Evolutionary conservation across 2,888 invertebrate genomes (phyloP), one percentile per base, ranked within the genome.

Genomic region (Andrena haemorrhoa): DNA sequence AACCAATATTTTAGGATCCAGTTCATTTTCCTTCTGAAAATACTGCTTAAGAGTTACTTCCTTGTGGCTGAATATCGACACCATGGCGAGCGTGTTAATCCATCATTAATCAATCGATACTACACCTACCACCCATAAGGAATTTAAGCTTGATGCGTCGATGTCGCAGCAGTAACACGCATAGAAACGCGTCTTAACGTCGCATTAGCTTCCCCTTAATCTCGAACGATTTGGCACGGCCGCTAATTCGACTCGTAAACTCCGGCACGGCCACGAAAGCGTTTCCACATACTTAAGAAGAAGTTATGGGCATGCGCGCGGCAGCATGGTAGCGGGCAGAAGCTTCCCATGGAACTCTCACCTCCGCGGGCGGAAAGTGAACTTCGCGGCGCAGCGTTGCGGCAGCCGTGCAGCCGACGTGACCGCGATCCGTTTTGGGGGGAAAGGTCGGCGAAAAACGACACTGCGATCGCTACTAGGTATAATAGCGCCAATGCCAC

Each of bases 331-430:
- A 92, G 92, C 92, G 91, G 90, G 91, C 92, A 92, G 92, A 90
- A 92, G 93, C 92, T 93, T 93, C 93, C 92, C 93, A 93, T 92
- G 91, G 91, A 93, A 86, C 93, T 93, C 93, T 93, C 93, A 92
- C 93, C 93, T 93, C 93, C 93, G 89, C 93, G 92, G 93, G 93
- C 93, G 90, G 89, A 91, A 89, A 90, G 90, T 92, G 92, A 93
- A 92, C 92, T 92, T 92, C 90, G 89, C 86, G 53, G 71, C 61
- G 49, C 70, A 64, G 73, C 56, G 83, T 69, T 64, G 70, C 70
- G 72, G 72, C 68, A 61, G 69, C 26, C 10, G 26, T 78, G 81
- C 81, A 72, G 72, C 64, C 29, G 79, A 83, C 86, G 84, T 85
- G 89, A 88, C 87, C 84, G 90, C 87, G 90, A 88, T 90, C 83